These are phyloP conservation scores for Triplophysa rosa DNA, from an alignment of 2,113 vertebrate genomes.

Conservation along the genomic window DNA sequence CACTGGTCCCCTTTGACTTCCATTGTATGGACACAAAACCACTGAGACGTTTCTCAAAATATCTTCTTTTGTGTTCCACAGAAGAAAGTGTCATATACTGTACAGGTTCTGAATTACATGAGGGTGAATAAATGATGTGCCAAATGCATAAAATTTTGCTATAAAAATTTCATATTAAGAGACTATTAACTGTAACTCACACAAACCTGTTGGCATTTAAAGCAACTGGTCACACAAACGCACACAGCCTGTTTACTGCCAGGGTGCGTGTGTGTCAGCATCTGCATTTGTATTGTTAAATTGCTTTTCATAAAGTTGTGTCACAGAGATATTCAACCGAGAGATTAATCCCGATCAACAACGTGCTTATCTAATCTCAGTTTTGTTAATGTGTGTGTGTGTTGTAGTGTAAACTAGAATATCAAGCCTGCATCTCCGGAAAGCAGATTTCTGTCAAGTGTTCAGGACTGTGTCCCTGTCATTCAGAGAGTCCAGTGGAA, in stretches of 20 bases:
- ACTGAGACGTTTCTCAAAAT: no score
- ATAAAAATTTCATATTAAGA: no score
- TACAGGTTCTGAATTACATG: no score
- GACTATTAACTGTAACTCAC: no score
- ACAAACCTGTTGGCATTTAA: no score
- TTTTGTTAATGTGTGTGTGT: slow-evolving; percentile 49
- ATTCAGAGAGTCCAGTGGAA: slow-evolving; percentile 69
- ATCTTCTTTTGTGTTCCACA: no score
- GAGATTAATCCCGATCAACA: slow-evolving; percentile 27
- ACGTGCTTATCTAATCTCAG: slow-evolving; percentile 7
- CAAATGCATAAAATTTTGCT: no score
- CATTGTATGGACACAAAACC: no score
- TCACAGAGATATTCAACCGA: slow-evolving; percentile 15
- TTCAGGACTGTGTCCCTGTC: slow-evolving; percentile 88
- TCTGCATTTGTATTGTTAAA: neutral
- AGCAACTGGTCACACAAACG: neutral
- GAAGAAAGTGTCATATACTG: no score
- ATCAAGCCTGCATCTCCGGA: slow-evolving; percentile 89
- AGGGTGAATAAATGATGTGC: no score
- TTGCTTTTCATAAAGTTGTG: slow-evolving; percentile 28
- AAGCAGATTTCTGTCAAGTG: slow-evolving; percentile 91
- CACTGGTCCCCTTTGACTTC: no score
- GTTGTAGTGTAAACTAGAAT: slow-evolving; percentile 93
- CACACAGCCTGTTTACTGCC: neutral
- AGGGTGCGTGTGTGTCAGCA: neutral